These are phyloP conservation scores for Chionodraco myersi DNA, from an alignment of 2,113 vertebrate genomes.

Conservation along the genomic window DNA sequence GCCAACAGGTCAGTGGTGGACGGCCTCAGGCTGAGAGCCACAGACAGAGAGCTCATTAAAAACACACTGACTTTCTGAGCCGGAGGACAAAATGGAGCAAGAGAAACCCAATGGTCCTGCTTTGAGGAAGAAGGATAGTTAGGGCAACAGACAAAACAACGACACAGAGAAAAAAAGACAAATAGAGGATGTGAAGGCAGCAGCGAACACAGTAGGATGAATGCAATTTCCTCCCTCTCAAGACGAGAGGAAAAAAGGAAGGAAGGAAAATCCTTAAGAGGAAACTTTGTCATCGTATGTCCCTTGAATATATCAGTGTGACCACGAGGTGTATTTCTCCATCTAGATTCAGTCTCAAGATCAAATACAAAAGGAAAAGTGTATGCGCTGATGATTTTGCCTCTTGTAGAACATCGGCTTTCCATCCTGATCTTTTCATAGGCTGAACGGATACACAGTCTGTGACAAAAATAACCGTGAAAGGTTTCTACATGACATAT, in stretches of 20 bases:
- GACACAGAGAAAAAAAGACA: conserved; percentile 47
- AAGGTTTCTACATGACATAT: conserved; percentile 11
- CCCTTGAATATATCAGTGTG: conserved; percentile 30
- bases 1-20: conserved; percentile 78
- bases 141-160: conserved; percentile 54
- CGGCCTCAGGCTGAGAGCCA: conserved; percentile 69
- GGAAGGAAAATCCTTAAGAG: conserved; percentile 12
- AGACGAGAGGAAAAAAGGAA: conserved; percentile 7
- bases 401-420: conserved; percentile 1
- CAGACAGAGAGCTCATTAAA: conserved; percentile 82
- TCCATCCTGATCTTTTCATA: too few relatives aligned
- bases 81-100: conserved; percentile 47
- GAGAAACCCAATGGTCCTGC: conserved; percentile 61
- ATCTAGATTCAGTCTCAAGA: conserved; percentile 2
- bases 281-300: background rate
- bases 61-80: conserved; percentile 64
- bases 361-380: conserved; percentile 12
- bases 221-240: conserved; percentile 43
- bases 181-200: conserved; percentile 45
- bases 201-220: conserved; percentile 22
- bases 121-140: conserved; percentile 45
- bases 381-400: conserved; percentile 11
- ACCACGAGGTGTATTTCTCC: conserved; percentile 22
- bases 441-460: too few relatives aligned
- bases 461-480: conserved; percentile 3